These are phyloP conservation scores for Apodemia mormo DNA, from an alignment of 2,888 invertebrate species.

Conservation along the genomic window DNA sequence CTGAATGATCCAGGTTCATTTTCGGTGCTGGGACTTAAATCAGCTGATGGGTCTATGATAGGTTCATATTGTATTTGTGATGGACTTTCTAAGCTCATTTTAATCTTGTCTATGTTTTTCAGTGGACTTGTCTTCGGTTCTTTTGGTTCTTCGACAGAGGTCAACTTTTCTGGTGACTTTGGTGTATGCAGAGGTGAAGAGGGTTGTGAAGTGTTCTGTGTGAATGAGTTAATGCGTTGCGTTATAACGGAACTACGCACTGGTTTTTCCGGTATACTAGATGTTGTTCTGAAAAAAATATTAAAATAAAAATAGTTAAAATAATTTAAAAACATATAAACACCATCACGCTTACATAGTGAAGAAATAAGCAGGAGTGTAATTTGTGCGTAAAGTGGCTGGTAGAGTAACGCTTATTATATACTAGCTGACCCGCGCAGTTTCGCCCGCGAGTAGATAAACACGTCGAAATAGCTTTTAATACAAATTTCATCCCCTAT, in stretches of 20 bases:
- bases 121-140: conserved; percentile 64
- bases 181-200: conserved; percentile 42
- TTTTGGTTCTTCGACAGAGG: conserved; percentile 44
- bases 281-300: conserved; percentile 51
- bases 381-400: no score
- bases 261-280: conserved; percentile 83
- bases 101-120: conserved; percentile 77
- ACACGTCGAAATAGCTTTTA: no score
- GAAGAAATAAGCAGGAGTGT: no score
- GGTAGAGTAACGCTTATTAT: no score
- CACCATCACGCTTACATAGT: no score
- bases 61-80: conserved; percentile 78
- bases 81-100: conserved; percentile 71
- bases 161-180: conserved; percentile 35
- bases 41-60: conserved; percentile 64
- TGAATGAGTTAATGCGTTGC: conserved; percentile 83
- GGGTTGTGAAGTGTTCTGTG: conserved; percentile 49
- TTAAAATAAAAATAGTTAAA: not conserved
- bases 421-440: no score
- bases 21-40: conserved; percentile 70
- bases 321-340: no score
- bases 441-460: no score
- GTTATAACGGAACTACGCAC: conserved; percentile 85
- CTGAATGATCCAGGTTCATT: conserved; percentile 63
- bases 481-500: no score